Conservation (phyloP, 2,888 invertebrate species). For the Cephus runcator region DNA sequence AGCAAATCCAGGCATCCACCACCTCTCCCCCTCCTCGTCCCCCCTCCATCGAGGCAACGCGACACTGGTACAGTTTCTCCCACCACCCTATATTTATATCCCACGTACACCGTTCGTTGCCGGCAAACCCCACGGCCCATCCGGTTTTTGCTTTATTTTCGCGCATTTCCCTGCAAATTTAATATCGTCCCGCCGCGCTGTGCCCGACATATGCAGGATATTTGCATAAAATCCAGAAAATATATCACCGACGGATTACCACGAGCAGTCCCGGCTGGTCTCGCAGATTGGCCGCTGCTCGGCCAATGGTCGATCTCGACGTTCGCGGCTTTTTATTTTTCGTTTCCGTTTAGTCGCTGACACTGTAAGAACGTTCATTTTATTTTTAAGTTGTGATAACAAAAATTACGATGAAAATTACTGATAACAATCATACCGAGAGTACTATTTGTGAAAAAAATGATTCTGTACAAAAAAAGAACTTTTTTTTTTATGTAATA, state of each 20-base stretch:
- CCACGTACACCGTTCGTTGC: not conserved
- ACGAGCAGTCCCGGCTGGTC: conserved; percentile 8
- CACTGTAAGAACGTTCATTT: not conserved
- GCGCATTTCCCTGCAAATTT: conserved; percentile 36
- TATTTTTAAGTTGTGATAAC: not conserved
- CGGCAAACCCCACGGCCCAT: not conserved
- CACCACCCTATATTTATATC: not conserved
- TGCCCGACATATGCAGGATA: conserved; percentile 21
- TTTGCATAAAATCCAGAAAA: conserved; percentile 29
- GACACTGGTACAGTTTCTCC: not conserved
- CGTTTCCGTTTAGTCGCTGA: not conserved
- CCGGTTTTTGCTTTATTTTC: conserved; percentile 29
- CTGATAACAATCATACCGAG: not conserved
- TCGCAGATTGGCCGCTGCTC: not conserved
- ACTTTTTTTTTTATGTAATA: not conserved
- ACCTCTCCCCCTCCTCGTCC: not conserved
- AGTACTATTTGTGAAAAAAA: not conserved
- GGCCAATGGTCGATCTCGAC: not conserved
- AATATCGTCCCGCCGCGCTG: conserved; percentile 31
- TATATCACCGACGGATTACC: conserved; percentile 20
- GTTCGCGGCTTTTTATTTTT: not conserved
- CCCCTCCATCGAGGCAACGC: not conserved
- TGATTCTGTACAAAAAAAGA: not conserved
- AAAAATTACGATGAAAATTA: not conserved
- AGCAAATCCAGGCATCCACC: conserved; percentile 20